phyloP scores from a whole-genome alignment of 2,113 vertebrate genomes.

The Petrocephalus microphthalmus region DNA sequence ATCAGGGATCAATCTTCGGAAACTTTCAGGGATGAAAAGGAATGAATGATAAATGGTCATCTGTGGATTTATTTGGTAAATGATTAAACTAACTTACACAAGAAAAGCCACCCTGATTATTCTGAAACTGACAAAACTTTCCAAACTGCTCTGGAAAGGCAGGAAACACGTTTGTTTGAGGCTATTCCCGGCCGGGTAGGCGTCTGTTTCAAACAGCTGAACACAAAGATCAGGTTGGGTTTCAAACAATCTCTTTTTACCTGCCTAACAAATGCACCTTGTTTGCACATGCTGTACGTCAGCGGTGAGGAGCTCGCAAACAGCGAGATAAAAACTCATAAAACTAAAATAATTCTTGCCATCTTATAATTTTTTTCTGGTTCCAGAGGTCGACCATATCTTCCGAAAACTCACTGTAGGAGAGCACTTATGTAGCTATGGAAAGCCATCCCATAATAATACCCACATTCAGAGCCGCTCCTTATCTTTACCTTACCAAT shows the following conservation, averaged over 20 bases:
- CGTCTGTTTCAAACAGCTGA: neutral
- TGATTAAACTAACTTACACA: neutral
- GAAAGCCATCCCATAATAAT: neutral
- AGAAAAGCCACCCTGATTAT: neutral
- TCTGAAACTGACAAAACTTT: neutral
- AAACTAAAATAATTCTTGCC: neutral
- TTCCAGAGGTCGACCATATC: neutral
- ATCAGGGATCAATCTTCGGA: neutral
- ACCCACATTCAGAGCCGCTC: neutral
- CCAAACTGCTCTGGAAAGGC: neutral
- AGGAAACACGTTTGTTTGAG: neutral
- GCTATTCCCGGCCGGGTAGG: neutral
- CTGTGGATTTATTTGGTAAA: no score
- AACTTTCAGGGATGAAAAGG: neutral
- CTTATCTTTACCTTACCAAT: neutral
- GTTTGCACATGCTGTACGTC: conserved; percentile 15
- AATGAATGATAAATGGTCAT: neutral
- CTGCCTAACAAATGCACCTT: conserved; percentile 25
- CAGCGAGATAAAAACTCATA: neutral
- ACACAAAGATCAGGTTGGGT: neutral
- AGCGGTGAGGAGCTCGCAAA: neutral
- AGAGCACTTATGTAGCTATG: neutral
- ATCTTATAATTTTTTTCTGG: neutral
- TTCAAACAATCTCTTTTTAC: conserved; percentile 20
- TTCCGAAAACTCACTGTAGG: neutral